Conservation (phyloP, 1,140 invertebrate species). For the Halyomorpha halys region DNA sequence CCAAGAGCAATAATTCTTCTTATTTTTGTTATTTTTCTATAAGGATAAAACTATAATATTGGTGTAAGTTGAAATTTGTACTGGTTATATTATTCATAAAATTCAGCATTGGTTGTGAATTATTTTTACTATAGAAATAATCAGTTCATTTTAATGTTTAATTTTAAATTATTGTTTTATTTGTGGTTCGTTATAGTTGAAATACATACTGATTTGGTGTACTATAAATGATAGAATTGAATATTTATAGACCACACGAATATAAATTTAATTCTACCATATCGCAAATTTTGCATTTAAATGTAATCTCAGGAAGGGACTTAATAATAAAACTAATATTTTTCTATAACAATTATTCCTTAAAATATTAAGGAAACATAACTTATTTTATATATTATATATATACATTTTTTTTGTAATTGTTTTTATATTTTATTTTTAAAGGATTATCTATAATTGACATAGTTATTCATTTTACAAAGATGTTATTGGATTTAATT, state of each 20-base stretch:
- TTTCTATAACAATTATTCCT: slow-evolving; percentile 4
- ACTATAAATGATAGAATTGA: no score
- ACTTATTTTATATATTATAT: background rate
- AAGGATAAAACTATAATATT: background rate
- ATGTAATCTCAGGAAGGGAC: background rate
- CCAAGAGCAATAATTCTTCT: background rate
- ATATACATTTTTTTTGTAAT: no score
- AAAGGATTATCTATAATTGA: no score
- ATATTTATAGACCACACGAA: background rate
- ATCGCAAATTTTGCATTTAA: slow-evolving; percentile 15
- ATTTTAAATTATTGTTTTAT: no score
- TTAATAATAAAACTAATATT: slow-evolving; percentile 11
- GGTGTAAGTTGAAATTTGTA: slow-evolving; percentile 1
- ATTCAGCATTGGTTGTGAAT: no score
- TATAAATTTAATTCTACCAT: background rate
- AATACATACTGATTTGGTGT: no score
- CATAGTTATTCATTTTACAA: no score
- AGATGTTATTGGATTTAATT: no score
- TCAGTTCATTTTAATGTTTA: no score
- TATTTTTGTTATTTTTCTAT: background rate
- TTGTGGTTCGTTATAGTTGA: no score
- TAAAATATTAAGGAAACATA: slow-evolving; percentile 7
- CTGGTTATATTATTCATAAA: background rate
- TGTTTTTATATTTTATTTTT: no score
- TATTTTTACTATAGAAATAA: no score